Percentiles rank a stretch among this genome's conserved stretches.
These are phyloP conservation scores for Hipposideros armiger DNA, from an alignment of 2,113 vertebrate genomes.

Conservation along the genomic window DNA sequence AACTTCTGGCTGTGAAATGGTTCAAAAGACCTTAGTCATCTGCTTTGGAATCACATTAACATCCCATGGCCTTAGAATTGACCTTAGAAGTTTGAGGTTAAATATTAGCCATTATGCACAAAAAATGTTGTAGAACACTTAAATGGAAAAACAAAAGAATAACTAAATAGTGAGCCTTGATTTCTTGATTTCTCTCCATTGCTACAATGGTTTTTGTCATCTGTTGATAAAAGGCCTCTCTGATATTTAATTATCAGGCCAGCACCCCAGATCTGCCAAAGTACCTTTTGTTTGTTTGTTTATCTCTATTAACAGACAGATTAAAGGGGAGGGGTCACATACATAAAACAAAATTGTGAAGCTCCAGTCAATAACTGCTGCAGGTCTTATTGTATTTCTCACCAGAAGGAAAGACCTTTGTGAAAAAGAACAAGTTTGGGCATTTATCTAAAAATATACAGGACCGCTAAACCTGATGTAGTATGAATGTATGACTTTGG, in stretches of 20 bases:
- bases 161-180: neutral
- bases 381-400: neutral
- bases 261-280: neutral
- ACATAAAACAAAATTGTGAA: neutral
- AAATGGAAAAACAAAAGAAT: neutral
- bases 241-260: neutral
- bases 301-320: neutral
- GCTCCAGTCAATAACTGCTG: neutral
- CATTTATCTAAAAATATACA: neutral
- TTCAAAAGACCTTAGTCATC: neutral
- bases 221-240: neutral
- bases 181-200: conserved; percentile 25
- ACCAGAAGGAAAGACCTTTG: neutral
- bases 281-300: neutral
- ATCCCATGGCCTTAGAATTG: neutral
- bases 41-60: neutral
- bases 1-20: neutral
- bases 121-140: neutral
- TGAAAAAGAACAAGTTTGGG: conserved; percentile 16
- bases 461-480: neutral
- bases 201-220: neutral
- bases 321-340: neutral
- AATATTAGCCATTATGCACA: neutral
- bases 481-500: neutral
- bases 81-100: conserved; percentile 6